Base-by-base conservation (phyloP, 2,113 vertebrate species). In the Arenaria interpres region DNA sequence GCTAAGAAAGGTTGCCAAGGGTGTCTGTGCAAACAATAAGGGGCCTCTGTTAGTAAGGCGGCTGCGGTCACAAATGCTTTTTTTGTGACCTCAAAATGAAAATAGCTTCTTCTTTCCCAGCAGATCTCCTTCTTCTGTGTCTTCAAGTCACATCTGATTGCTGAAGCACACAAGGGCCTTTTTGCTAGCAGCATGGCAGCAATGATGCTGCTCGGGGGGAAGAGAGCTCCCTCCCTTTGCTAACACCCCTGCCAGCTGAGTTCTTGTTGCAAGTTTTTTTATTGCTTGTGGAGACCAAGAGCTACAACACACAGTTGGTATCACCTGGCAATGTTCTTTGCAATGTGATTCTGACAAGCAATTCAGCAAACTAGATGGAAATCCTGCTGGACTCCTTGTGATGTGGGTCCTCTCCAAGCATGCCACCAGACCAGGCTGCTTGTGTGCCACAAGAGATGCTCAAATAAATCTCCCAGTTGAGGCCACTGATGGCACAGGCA, bases 61-160 rank as follows among this genome's bases (percentile, higher is more conserved):
- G 62, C 96, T 85, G 89, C 1, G 1, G 77, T 37, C 92, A 95
- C 86, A 92, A 93, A 85, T 6, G 83, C 80, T 77, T 68, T 74
- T 92, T 90, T 72, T 96, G 94, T 96, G 94, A 75, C 77, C 84
- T 95, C 86, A 56, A 37, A 93, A 77, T 0, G 79, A 78, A 97
- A 96, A 95, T 15, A 68, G 89, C 89, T 93, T 24, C 90, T 95
- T 93, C 96, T 97, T 91, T 95, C 92, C 84, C 92, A 89, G 92
- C 69, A 89, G 62, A 95, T 66, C 90, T 77, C 68, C 85, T 89
- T 57, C 77, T 78, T 60, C 85, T 48, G 66, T 23, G 84, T 69
- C 90, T 92, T 69, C 77, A 43, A 92, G 92, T 53, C 90, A 28
- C 79, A 79, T 67, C 73, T 48, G 85, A 86, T 10, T 8, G n/a